Percentiles rank a stretch among this genome's conserved stretches.
Conservation (phyloP, 1,140 invertebrate genomes). For the Heliconius himera region DNA sequence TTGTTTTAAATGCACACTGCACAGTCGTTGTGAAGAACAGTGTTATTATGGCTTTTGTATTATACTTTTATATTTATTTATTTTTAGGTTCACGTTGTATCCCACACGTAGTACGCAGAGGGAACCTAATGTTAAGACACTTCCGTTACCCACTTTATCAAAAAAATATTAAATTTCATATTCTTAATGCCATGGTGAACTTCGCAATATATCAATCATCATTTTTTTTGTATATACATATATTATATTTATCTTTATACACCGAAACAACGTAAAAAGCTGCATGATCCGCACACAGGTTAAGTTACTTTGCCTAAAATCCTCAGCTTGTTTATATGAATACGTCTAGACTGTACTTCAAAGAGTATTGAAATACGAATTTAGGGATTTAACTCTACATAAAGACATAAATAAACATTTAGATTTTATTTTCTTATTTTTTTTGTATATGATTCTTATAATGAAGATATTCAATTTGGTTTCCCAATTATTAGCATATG, state of each 20-base stretch:
- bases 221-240: too few species aligned
- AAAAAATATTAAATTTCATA: too few species aligned
- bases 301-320: conserved; percentile 20
- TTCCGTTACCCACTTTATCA: too few species aligned
- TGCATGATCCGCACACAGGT: conserved; percentile 13
- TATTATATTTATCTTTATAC: not conserved
- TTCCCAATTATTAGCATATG: not conserved
- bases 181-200: too few species aligned
- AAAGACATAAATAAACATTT: not conserved
- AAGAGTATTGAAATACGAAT: conserved; percentile 14
- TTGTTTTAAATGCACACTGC: conserved; percentile 5
- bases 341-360: conserved; percentile 11
- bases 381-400: not conserved
- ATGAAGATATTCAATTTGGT: too few species aligned
- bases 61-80: too few species aligned
- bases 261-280: not conserved
- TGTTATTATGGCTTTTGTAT: not conserved
- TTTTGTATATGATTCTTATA: too few species aligned
- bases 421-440: too few species aligned
- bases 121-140: too few species aligned
- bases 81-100: too few species aligned
- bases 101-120: too few species aligned
- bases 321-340: conserved; percentile 16
- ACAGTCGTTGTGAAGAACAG: not conserved
- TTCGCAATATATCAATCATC: too few species aligned